phyloP scores from a whole-genome alignment of 2,797 vertebrate species.

The Typhlichthys subterraneus region DNA sequence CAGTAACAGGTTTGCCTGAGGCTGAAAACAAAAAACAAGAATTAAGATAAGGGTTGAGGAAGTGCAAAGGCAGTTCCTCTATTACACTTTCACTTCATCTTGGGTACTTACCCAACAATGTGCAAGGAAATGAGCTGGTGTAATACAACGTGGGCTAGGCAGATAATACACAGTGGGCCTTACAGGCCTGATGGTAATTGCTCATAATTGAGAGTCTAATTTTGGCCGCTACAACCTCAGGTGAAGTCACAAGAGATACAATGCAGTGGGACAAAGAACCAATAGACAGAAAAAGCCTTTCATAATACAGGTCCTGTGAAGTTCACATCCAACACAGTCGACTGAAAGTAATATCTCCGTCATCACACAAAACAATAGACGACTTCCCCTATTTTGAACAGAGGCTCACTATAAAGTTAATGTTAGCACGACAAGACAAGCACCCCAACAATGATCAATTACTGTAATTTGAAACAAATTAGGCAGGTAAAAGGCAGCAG shows the following conservation, averaged over 20 bases:
- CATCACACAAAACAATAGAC: slow-evolving; percentile 10
- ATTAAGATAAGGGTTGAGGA: slow-evolving; percentile 48
- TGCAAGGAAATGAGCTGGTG: slow-evolving; percentile 32
- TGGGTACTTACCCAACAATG: slow-evolving; percentile 47
- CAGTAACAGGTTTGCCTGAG: not conserved
- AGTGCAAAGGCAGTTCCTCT: slow-evolving; percentile 45
- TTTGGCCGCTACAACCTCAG: slow-evolving; percentile 79
- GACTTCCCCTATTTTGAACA: not conserved
- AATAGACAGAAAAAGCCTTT: slow-evolving; percentile 60
- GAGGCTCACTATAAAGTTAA: slow-evolving; percentile 4
- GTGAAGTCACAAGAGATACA: slow-evolving; percentile 76
- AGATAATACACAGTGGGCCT: slow-evolving; percentile 69
- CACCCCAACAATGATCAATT: slow-evolving; percentile 1
- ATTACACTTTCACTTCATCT: slow-evolving; percentile 49
- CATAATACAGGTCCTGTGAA: slow-evolving; percentile 45
- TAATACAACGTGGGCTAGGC: slow-evolving; percentile 53
- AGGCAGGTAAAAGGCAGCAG: not conserved
- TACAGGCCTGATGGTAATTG: slow-evolving; percentile 77
- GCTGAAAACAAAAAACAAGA: slow-evolving; percentile 30
- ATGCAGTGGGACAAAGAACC: slow-evolving; percentile 71
- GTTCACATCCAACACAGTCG: slow-evolving; percentile 41
- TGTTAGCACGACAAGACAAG: not conserved
- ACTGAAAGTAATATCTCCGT: slow-evolving; percentile 14
- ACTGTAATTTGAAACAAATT: not conserved
- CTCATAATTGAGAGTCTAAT: slow-evolving; percentile 82